phyloP scores from a whole-genome alignment of 1,140 invertebrate genomes.

The Penaeus japonicus region DNA sequence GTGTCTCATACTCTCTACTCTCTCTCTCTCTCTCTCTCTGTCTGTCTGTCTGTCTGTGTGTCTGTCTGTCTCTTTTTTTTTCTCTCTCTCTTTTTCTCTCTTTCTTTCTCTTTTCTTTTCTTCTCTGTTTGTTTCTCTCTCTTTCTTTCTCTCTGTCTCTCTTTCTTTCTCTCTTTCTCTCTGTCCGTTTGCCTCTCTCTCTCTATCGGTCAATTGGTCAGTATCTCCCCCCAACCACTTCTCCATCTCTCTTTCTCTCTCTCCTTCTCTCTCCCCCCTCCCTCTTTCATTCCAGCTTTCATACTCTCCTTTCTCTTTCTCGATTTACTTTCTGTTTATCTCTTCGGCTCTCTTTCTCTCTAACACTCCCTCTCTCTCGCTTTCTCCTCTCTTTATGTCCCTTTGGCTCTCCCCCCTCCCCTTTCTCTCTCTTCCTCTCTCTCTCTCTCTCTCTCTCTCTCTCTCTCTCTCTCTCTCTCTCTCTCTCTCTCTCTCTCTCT shows the following conservation, averaged over 20 bases:
- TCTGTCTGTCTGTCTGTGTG: too few relatives aligned
- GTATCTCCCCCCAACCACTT: neutral
- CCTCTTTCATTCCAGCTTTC: neutral
- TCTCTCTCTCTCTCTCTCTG: too few relatives aligned
- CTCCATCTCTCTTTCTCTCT: constrained; percentile 10
- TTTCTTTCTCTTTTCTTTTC: too few relatives aligned
- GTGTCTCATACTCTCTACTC: too few relatives aligned
- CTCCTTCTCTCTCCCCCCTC: neutral
- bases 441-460: neutral
- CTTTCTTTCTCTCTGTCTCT: neutral
- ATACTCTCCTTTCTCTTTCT: neutral
- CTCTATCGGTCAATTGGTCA: neutral
- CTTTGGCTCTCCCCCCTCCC: neutral
- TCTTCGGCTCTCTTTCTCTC: neutral
- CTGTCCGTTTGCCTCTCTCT: too few relatives aligned
- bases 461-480: neutral
- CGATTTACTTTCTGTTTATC: neutral
- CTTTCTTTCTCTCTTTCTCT: neutral
- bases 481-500: neutral
- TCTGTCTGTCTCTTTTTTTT: too few relatives aligned
- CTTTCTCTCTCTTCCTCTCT: neutral
- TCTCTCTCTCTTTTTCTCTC: too few relatives aligned
- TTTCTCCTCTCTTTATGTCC: neutral
- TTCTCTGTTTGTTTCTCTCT: too few relatives aligned
- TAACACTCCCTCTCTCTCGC: neutral